Conservation (phyloP, 2,797 vertebrate genomes). For the Danio tinwini region DNA sequence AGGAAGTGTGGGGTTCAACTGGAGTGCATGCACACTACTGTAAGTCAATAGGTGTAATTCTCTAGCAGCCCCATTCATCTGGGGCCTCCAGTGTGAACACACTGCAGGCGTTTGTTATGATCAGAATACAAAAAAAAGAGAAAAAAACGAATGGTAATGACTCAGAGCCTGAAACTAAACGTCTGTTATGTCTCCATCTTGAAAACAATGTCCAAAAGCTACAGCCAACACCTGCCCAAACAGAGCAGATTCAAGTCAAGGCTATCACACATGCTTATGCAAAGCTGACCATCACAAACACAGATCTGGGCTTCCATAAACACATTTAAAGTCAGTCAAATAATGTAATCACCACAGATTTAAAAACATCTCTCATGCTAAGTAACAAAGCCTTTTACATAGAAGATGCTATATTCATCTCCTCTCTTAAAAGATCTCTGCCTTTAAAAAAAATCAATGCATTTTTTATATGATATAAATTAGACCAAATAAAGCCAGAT, state of each 20-base stretch:
- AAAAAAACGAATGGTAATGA: slow-evolving; percentile 82
- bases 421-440: slow-evolving; percentile 25
- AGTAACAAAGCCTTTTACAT: neutral
- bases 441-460: neutral
- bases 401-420: slow-evolving; percentile 20
- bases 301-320: neutral
- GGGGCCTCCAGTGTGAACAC: slow-evolving; percentile 60
- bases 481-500: slow-evolving; percentile 31
- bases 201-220: slow-evolving; percentile 71
- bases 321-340: slow-evolving; percentile 56
- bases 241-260: slow-evolving; percentile 66
- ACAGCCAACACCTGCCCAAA: slow-evolving; percentile 78
- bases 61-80: slow-evolving; percentile 76
- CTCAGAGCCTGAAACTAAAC: slow-evolving; percentile 73
- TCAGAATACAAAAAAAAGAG: slow-evolving; percentile 76
- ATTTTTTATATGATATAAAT: slow-evolving; percentile 5
- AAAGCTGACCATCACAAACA: slow-evolving; percentile 56
- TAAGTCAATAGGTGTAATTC: slow-evolving; percentile 82
- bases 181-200: slow-evolving; percentile 67
- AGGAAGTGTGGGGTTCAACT: slow-evolving; percentile 83
- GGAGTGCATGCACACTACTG: slow-evolving; percentile 83
- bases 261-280: slow-evolving; percentile 68
- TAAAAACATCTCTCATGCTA: neutral
- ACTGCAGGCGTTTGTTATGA: slow-evolving; percentile 76
- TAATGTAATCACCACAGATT: neutral